A percentile compares a stretch with the other conserved stretches of the same genome.
These are phyloP conservation scores for Nemurella pictetii DNA, from an alignment of 2,888 invertebrate genomes.

Conservation along the genomic window DNA sequence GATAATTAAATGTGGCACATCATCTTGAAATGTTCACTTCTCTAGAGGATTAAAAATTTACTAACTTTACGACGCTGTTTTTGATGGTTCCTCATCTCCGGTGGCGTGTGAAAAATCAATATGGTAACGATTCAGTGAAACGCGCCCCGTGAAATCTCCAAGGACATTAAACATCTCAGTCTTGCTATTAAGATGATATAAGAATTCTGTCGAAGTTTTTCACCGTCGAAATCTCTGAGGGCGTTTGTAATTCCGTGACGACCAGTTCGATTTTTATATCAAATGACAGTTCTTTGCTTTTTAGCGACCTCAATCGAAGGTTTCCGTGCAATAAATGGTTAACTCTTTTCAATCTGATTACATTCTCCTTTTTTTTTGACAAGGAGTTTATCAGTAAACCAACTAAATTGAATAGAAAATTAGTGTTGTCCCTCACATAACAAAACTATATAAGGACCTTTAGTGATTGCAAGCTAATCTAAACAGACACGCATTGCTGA, in stretches of 20 bases:
- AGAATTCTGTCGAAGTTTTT: neutral
- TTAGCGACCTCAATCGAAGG: neutral
- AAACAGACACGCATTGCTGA: too few relatives aligned
- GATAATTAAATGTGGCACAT: neutral
- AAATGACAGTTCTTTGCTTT: neutral
- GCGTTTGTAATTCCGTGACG: neutral
- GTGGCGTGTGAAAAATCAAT: neutral
- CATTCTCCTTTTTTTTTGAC: too few relatives aligned
- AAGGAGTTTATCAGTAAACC: too few relatives aligned
- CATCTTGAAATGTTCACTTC: neutral
- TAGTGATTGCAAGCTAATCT: too few relatives aligned
- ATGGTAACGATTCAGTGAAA: neutral
- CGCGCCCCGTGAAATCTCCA: neutral
- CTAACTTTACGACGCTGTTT: neutral
- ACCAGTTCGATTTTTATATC: neutral
- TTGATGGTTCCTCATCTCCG: neutral
- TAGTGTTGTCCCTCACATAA: too few relatives aligned
- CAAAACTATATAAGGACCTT: too few relatives aligned
- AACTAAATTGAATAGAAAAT: too few relatives aligned
- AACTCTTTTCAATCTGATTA: too few relatives aligned
- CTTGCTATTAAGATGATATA: neutral
- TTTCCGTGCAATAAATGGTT: neutral
- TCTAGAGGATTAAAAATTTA: neutral
- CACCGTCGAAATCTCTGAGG: neutral
- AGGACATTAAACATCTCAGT: neutral